Conservation (phyloP, 1,140 invertebrate species). For the Sminthurides bifidus region DNA sequence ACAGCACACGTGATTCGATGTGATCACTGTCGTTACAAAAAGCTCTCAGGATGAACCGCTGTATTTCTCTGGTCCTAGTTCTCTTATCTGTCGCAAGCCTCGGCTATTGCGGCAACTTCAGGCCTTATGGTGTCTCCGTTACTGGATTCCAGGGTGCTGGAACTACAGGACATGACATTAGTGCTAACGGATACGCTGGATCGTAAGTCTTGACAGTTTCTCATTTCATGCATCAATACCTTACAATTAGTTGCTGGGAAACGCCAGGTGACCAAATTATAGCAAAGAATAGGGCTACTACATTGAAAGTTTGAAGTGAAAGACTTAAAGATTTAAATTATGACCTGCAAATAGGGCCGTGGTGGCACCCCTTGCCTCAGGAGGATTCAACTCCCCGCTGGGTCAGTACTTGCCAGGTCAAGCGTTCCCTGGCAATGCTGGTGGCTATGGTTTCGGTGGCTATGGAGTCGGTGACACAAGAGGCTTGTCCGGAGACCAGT, state of each 20-base stretch:
- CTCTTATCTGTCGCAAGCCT: background rate
- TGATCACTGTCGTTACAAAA: too few species aligned
- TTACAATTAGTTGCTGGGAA: background rate
- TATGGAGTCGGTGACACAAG: conserved; percentile 18
- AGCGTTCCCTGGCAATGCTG: conserved; percentile 16
- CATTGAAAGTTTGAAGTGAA: background rate
- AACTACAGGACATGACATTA: conserved; percentile 18
- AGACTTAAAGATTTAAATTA: background rate
- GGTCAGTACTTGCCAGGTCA: conserved; percentile 9
- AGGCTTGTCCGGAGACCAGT: conserved; percentile 11
- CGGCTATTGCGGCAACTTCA: background rate
- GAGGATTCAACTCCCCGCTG: conserved; percentile 23
- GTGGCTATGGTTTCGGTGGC: conserved; percentile 19
- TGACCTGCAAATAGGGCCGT: conserved; percentile 1
- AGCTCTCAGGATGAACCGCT: too few species aligned
- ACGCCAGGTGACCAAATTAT: background rate
- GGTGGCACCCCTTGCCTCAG: conserved; percentile 13
- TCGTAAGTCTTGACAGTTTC: conserved; percentile 13
- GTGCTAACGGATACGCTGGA: conserved; percentile 25
- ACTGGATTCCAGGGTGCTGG: conserved; percentile 16
- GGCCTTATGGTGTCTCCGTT: conserved; percentile 14
- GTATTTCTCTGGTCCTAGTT: too few species aligned
- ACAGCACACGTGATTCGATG: too few species aligned
- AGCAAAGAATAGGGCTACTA: background rate
- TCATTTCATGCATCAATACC: background rate